Conservation (phyloP, 2,113 vertebrate genomes). For the Rana temporaria region DNA sequence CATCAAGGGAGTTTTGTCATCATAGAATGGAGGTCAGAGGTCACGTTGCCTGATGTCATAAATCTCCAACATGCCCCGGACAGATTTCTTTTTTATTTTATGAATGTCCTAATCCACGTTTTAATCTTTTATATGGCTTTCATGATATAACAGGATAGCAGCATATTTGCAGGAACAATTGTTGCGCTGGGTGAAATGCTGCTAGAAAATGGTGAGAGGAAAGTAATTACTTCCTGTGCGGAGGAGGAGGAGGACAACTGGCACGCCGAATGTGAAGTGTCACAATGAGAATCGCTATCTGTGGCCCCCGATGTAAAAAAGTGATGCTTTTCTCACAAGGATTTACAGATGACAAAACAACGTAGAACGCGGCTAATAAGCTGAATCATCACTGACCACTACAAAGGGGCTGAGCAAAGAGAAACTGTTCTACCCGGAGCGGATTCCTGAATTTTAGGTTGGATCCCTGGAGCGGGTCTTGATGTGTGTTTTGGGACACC, state of each 20-base stretch:
- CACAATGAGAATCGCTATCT: background rate
- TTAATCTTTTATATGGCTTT: slow-evolving; percentile 35
- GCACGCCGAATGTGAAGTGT: background rate
- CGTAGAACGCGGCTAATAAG: too few relatives aligned
- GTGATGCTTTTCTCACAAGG: background rate
- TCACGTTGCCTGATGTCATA: slow-evolving; percentile 24
- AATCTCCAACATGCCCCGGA: slow-evolving; percentile 17
- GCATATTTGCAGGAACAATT: slow-evolving; percentile 45
- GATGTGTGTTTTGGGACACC: too few relatives aligned
- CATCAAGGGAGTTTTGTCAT: slow-evolving; percentile 19
- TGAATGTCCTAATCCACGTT: slow-evolving; percentile 22
- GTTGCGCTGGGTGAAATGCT: background rate
- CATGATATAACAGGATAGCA: slow-evolving; percentile 31
- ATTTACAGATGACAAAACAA: too few relatives aligned
- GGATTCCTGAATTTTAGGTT: too few relatives aligned
- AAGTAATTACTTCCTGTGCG: slow-evolving; percentile 39
- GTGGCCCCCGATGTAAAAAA: background rate
- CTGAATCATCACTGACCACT: too few relatives aligned
- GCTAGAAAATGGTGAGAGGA: background rate
- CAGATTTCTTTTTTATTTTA: background rate
- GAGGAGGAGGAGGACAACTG: background rate
- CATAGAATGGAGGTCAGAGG: slow-evolving; percentile 25
- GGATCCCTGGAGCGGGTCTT: too few relatives aligned
- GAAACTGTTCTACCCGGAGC: too few relatives aligned
- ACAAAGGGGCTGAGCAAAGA: too few relatives aligned